Conservation (phyloP, 37 sponge, comb jelly and placozoan species). For the Theonella swinhoei region DNA sequence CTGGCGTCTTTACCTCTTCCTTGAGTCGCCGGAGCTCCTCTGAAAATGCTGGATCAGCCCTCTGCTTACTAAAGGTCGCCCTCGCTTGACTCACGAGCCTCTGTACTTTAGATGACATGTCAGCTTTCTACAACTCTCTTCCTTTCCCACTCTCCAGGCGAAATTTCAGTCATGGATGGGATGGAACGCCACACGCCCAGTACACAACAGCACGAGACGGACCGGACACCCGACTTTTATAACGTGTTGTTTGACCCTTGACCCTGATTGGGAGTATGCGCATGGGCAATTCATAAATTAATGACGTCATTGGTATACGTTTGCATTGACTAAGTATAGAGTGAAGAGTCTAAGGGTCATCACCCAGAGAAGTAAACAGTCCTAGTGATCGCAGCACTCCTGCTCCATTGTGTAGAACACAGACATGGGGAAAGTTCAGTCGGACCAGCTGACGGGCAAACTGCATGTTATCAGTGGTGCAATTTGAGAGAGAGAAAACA, state of each 20-base stretch:
- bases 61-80: slow-evolving; percentile 12
- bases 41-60: slow-evolving; percentile 24
- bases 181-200: no score
- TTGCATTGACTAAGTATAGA: no score
- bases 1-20: slow-evolving; percentile 29
- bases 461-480: slow-evolving; percentile 53
- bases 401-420: slow-evolving; percentile 76
- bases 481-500: no score
- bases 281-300: not conserved
- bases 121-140: not conserved
- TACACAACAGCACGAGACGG: no score
- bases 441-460: slow-evolving; percentile 85
- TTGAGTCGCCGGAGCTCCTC: slow-evolving; percentile 42
- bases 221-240: no score
- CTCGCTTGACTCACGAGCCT: slow-evolving; percentile 40
- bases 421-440: slow-evolving; percentile 70
- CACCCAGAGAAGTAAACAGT: slow-evolving; percentile 58
- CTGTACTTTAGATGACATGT: slow-evolving; percentile 3
- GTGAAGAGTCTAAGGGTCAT: slow-evolving; percentile 33
- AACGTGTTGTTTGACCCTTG: no score
- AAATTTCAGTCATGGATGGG: not conserved
- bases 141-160: not conserved
- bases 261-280: no score
- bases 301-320: no score
- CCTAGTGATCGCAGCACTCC: slow-evolving; percentile 63